Conservation (phyloP, 2,797 vertebrate species). For the Phoeniculus purpureus region DNA sequence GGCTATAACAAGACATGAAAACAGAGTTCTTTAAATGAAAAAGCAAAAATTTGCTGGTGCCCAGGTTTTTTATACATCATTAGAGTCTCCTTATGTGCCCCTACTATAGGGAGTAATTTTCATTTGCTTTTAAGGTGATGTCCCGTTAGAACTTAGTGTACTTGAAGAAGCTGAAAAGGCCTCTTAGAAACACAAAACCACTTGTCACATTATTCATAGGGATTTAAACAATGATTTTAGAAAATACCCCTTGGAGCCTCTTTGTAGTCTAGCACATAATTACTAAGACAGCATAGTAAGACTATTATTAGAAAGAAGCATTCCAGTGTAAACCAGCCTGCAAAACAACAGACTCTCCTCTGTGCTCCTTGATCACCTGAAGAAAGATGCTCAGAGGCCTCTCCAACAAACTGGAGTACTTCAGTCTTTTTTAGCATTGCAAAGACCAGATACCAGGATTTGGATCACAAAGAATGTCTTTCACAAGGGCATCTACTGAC, state of each 20-base stretch:
- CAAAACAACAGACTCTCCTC: neutral
- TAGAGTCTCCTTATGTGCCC: neutral
- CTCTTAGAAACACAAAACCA: neutral
- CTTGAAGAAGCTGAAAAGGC: neutral
- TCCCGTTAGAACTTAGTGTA: neutral
- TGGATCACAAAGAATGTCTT: neutral
- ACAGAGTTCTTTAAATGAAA: neutral
- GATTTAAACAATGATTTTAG: neutral
- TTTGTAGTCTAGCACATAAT: neutral
- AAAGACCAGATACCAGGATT: neutral
- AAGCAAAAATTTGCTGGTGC: neutral
- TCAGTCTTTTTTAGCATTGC: neutral
- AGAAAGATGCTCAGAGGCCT: neutral
- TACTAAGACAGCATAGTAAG: neutral
- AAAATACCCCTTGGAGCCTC: neutral
- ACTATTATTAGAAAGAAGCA: neutral
- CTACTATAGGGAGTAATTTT: neutral
- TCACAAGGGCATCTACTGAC: neutral
- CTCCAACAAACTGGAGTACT: neutral
- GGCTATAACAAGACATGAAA: neutral
- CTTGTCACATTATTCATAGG: neutral
- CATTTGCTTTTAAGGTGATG: neutral
- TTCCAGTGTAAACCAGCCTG: neutral
- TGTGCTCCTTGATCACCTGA: neutral
- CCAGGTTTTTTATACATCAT: neutral